Conservation (phyloP, 2,888 invertebrate genomes). For the Trissoscelio sp. region DNA sequence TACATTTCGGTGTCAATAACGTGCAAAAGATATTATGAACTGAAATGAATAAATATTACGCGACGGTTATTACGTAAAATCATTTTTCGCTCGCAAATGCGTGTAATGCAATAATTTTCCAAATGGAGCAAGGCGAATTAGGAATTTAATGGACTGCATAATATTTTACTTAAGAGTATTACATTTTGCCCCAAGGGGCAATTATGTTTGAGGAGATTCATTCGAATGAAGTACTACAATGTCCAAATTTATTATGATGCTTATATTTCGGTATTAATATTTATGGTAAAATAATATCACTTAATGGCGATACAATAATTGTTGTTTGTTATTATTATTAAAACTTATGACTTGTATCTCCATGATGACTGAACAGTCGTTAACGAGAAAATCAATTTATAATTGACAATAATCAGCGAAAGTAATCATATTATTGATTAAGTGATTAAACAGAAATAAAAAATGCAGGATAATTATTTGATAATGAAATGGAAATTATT, state of each 20-base stretch:
- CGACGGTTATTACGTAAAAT: slow-evolving; percentile 53
- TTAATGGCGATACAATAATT: too few relatives aligned
- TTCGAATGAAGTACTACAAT: slow-evolving; percentile 37
- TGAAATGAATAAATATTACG: slow-evolving; percentile 42
- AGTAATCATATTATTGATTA: too few relatives aligned
- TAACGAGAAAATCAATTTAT: too few relatives aligned
- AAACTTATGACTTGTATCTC: too few relatives aligned
- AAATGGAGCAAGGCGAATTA: slow-evolving; percentile 48
- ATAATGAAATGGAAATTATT: too few relatives aligned
- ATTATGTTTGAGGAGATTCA: slow-evolving; percentile 42
- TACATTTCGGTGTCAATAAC: slow-evolving; percentile 39
- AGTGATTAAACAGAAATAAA: too few relatives aligned
- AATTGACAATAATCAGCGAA: too few relatives aligned
- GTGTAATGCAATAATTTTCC: slow-evolving; percentile 42
- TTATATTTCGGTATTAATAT: slow-evolving; percentile 14
- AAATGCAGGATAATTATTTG: too few relatives aligned
- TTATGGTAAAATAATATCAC: background rate
- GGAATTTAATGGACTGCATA: slow-evolving; percentile 59
- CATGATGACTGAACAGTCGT: too few relatives aligned
- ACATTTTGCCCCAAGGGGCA: slow-evolving; percentile 38
- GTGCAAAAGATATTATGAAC: slow-evolving; percentile 17
- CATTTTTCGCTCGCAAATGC: slow-evolving; percentile 33
- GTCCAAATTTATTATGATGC: slow-evolving; percentile 14
- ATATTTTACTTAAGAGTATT: slow-evolving; percentile 62
- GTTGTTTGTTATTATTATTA: too few relatives aligned